Conservation (phyloP, 2,888 invertebrate genomes). For the Anorthoa munda region DNA sequence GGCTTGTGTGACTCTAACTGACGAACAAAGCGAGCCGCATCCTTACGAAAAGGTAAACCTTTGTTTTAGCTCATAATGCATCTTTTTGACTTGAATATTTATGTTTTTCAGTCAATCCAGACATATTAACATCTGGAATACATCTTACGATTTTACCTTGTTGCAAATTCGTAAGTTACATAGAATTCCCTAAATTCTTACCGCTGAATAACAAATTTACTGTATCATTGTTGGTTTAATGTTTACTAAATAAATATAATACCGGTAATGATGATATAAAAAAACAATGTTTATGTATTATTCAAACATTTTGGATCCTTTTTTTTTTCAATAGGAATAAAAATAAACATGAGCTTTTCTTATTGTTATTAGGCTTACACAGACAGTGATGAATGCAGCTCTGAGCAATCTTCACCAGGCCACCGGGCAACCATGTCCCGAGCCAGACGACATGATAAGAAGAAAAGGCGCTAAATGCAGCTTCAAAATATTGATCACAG, state of each 20-base stretch:
- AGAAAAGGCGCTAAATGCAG: conserved; percentile 92
- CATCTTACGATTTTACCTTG: not conserved
- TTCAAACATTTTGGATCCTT: not conserved
- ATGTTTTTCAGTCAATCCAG: not conserved
- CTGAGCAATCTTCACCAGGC: conserved; percentile 93
- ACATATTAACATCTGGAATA: not conserved
- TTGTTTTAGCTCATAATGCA: not conserved
- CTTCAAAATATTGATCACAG: not conserved
- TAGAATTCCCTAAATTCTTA: not conserved
- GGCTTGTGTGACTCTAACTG: conserved; percentile 95
- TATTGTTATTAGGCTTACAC: conserved; percentile 87
- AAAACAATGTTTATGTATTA: not conserved
- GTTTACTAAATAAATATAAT: not conserved
- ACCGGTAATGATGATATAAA: too few relatives aligned
- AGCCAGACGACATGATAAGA: conserved; percentile 93
- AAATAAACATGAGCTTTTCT: not conserved
- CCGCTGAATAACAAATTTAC: not conserved
- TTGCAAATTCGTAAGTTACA: not conserved
- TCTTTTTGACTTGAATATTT: conserved; percentile 18
- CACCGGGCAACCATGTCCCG: conserved; percentile 93
- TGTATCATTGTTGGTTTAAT: not conserved
- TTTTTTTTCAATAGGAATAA: not conserved
- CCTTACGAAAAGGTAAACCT: conserved; percentile 88
- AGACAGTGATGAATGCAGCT: conserved; percentile 94
- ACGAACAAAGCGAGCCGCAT: conserved; percentile 90